Percentiles rank a stretch among this genome's conserved stretches.
Conservation (phyloP, 2,113 vertebrate genomes). For the Oreochromis tanganicae region DNA sequence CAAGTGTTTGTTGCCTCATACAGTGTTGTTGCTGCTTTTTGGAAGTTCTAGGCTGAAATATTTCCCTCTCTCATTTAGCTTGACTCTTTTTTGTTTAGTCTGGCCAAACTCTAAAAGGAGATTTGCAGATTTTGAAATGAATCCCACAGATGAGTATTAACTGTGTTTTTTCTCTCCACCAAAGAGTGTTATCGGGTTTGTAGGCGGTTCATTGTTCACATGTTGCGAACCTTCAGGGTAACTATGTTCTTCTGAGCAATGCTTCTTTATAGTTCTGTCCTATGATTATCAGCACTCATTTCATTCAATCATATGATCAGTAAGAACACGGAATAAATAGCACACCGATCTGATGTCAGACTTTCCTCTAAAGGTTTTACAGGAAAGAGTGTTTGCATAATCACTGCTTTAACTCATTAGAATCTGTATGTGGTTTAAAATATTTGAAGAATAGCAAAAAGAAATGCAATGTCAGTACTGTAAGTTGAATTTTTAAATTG, state of each 20-base stretch:
- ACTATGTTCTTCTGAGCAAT: constrained; percentile 26
- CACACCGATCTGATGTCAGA: neutral
- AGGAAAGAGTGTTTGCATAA: neutral
- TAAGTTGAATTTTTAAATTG: neutral
- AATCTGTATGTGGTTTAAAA: neutral
- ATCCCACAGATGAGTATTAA: neutral
- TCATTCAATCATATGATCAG: constrained; percentile 38
- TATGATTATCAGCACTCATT: constrained; percentile 48
- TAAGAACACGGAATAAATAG: constrained; percentile 2
- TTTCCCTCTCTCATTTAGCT: neutral
- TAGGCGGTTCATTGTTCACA: constrained; percentile 28
- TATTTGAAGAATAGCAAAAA: neutral
- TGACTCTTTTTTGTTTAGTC: neutral
- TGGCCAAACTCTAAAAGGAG: neutral
- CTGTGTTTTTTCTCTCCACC: neutral
- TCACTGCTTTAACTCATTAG: neutral
- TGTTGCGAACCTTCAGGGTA: constrained; percentile 47
- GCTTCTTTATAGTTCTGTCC: constrained; percentile 37
- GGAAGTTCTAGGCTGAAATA: neutral
- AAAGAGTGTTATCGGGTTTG: neutral
- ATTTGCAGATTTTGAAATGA: neutral
- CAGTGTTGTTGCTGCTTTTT: neutral
- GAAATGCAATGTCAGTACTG: neutral
- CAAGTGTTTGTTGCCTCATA: neutral
- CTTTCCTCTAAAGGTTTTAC: neutral